Evolutionary conservation across 92 coral and sea anemone genomes (phyloP).

Genomic region (Scolanthus callimorphus): DNA sequence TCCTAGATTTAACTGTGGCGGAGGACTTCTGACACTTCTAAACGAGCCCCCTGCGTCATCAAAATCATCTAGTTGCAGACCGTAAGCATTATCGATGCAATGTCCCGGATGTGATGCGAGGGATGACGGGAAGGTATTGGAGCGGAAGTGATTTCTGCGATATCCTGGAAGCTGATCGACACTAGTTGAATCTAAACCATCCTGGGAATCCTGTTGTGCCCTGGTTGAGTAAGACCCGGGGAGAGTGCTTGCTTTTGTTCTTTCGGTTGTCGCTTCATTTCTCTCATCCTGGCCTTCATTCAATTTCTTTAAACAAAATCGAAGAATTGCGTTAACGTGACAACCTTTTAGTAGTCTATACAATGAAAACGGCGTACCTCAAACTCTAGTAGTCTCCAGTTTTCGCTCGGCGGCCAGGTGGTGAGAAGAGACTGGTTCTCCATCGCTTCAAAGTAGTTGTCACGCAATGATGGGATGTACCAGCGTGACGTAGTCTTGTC

Average conservation of each 20-base stretch:
- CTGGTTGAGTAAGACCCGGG: too few species aligned
- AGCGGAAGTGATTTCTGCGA: slow-evolving; percentile 2
- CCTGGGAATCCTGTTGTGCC: neutral
- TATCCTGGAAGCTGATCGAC: neutral
- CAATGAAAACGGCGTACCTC: neutral
- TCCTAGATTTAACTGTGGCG: neutral
- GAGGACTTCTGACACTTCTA: neutral
- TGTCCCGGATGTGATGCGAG: neutral
- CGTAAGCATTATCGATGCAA: neutral
- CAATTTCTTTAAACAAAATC: too few species aligned
- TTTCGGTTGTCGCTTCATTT: too few species aligned
- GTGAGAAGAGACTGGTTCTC: neutral
- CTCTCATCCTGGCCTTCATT: too few species aligned
- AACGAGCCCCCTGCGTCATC: neutral
- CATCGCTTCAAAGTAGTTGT: neutral
- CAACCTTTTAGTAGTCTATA: neutral
- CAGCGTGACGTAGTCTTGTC: slow-evolving; percentile 34
- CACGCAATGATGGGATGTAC: slow-evolving; percentile 5
- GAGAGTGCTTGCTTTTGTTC: too few species aligned
- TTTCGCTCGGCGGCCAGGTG: slow-evolving; percentile 3
- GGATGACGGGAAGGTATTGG: slow-evolving; percentile 20
- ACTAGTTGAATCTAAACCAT: neutral
- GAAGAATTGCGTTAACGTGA: neutral
- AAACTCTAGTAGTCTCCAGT: neutral
- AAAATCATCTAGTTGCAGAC: slow-evolving; percentile 13